phyloP scores from a whole-genome alignment of 2,888 invertebrate species.

The Scaptomyza caliginosa region DNA sequence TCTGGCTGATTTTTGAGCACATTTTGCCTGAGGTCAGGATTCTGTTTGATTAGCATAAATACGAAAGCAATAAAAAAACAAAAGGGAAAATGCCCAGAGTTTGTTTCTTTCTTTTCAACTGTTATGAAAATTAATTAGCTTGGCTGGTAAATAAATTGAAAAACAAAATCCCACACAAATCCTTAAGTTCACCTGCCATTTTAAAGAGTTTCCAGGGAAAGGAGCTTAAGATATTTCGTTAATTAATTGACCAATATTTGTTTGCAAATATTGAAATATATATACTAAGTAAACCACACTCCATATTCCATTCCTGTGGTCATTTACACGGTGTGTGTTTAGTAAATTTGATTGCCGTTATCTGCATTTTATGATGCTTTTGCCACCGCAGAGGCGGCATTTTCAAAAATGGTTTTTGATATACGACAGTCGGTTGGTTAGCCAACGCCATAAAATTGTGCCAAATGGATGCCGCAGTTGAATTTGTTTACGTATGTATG shows the following conservation, averaged over 20 bases:
- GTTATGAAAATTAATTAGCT: slow-evolving; percentile 50
- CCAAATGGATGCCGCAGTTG: slow-evolving; percentile 45
- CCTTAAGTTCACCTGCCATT: slow-evolving; percentile 35
- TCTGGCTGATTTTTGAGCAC: slow-evolving; percentile 60
- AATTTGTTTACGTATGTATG: slow-evolving; percentile 13
- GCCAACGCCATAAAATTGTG: slow-evolving; percentile 62
- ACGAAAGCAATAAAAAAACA: slow-evolving; percentile 18
- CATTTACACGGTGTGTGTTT: not conserved
- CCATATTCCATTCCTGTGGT: not conserved
- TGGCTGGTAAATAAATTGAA: slow-evolving; percentile 12
- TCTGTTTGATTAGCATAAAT: slow-evolving; percentile 78
- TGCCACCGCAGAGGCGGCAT: slow-evolving; percentile 45
- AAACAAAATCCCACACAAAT: slow-evolving; percentile 6
- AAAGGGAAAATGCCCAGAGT: slow-evolving; percentile 29
- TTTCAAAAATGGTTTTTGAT: slow-evolving; percentile 69
- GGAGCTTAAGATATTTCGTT: slow-evolving; percentile 44
- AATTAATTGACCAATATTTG: slow-evolving; percentile 62
- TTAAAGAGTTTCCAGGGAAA: slow-evolving; percentile 1
- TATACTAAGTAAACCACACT: slow-evolving; percentile 6
- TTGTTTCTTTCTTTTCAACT: not conserved
- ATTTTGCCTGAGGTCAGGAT: slow-evolving; percentile 76
- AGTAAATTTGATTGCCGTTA: slow-evolving; percentile 70
- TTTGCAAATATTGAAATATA: slow-evolving; percentile 50
- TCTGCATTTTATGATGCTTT: slow-evolving; percentile 77
- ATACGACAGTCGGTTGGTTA: slow-evolving; percentile 52